A percentile compares a stretch with the other conserved stretches of the same genome.
phyloP scores from a whole-genome alignment of 2,797 vertebrate species.

The Falco cherrug region DNA sequence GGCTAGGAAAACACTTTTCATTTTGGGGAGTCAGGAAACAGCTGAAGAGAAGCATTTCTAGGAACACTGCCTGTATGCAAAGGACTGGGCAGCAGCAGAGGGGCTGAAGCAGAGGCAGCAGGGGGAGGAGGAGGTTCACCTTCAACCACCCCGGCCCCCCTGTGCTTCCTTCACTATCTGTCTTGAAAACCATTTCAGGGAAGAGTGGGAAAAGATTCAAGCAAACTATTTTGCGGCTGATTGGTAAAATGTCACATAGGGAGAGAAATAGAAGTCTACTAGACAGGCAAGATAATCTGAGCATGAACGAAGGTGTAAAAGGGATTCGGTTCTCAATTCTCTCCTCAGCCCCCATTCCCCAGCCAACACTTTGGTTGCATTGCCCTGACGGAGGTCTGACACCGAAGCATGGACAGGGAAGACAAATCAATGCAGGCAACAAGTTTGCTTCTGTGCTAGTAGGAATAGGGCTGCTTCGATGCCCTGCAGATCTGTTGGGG shows the following conservation, averaged over 20 bases:
- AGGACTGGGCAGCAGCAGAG: neutral
- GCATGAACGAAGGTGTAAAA: neutral
- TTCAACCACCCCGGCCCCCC: neutral
- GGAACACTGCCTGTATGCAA: neutral
- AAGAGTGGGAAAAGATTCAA: neutral
- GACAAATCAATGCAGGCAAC: accelerated
- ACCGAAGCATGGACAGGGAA: neutral
- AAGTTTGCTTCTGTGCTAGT: neutral
- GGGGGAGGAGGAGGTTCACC: neutral
- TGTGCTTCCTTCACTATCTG: neutral
- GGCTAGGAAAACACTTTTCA: neutral
- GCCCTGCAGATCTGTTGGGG: neutral
- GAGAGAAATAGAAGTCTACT: neutral
- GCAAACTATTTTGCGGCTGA: neutral
- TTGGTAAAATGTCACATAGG: neutral
- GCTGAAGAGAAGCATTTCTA: neutral
- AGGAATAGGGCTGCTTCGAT: neutral
- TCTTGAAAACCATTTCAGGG: neutral
- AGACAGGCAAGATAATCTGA: neutral
- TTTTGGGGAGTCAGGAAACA: neutral
- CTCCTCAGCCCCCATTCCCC: neutral
- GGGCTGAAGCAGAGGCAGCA: neutral
- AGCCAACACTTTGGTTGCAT: neutral
- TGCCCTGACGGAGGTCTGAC: neutral
- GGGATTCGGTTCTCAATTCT: neutral